Base-by-base conservation (phyloP, 2,797 vertebrate genomes). In the Onychomys torridus region DNA sequence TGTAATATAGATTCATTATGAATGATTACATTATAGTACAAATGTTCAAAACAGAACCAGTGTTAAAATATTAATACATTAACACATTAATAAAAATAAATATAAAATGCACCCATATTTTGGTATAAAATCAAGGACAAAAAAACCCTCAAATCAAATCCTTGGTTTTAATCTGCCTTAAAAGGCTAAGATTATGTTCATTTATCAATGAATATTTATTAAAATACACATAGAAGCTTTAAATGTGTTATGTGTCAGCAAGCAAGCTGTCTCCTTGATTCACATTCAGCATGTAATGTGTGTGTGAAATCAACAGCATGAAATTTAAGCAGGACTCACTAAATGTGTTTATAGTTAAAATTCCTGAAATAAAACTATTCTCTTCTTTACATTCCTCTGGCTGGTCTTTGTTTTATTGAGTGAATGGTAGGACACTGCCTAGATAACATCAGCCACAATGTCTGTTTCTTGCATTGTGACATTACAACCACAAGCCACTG, bases 321-420 rank as follows among this genome's bases (percentile, higher is more conserved):
- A 73, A 92, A 94, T 29, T 73, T 91, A 93, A 77, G 32, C 40
- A 89, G 59, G 61, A 12, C 73, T 95, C 87, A 86, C 16, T 75
- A 89, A 94, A 40, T 82, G 71, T 84, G 7, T 96, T 91, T 96
- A 71, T 81, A 83, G 95, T 91, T 93, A 87, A 87, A 95, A 89
- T 96, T 37, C 43, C 78, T 57, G 73, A 85, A 77, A 84, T 65
- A 82, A 87, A 85, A 96, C 49, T 40, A 25, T 95, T 86, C 29
- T 84, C 12, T 90, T 91, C 29, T 76, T 90, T 94, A 25, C 85
- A 91, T 94, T 49, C n/a, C 61, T 82, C 73, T n/a, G 29, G 83
- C 29, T 89, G 43, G 71, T 67, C 73, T 29, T 2, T 67, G 63
- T 34, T 59, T 67, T 67, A 29, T 34, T 8, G 23, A 55, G 32